phyloP scores from a whole-genome alignment of 2,797 vertebrate genomes.

The Spondyliosoma cantharus region DNA sequence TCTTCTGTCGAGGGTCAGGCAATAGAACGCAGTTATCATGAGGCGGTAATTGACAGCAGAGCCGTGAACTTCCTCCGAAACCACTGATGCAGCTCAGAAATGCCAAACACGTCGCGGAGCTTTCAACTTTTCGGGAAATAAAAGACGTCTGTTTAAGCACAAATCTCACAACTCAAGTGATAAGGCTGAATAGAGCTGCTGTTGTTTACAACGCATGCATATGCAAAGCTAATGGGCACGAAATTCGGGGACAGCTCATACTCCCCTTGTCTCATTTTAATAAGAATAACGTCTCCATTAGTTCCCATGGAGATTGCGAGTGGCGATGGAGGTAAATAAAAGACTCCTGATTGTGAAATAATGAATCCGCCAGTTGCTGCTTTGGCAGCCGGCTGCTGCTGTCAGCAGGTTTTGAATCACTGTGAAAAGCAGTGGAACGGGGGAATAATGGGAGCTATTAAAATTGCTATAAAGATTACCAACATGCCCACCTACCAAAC shows the following conservation, averaged over 20 bases:
- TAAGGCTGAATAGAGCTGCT: neutral
- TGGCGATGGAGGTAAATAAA: constrained; percentile 72
- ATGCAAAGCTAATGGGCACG: neutral
- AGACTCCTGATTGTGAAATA: constrained; percentile 76
- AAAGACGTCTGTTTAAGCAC: neutral
- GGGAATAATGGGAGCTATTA: constrained; percentile 69
- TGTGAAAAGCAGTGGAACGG: constrained; percentile 62
- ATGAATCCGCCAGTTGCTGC: constrained; percentile 69
- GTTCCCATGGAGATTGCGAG: constrained; percentile 48
- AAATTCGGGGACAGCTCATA: constrained; percentile 22
- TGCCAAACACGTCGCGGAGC: neutral
- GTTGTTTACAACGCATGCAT: constrained; percentile 1
- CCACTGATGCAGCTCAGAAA: constrained; percentile 2
- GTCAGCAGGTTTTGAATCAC: constrained; percentile 78
- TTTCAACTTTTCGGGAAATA: neutral
- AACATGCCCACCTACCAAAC: constrained; percentile 59
- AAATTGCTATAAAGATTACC: constrained; percentile 70
- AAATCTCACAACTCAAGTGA: neutral
- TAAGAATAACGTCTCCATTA: constrained; percentile 66
- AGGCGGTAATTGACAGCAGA: constrained; percentile 8
- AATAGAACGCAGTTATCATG: constrained; percentile 13
- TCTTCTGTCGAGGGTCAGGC: neutral
- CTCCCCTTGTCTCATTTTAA: constrained; percentile 57
- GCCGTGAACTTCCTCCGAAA: constrained; percentile 2
- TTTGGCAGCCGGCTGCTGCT: constrained; percentile 67